A percentile compares a stretch with the other conserved stretches of the same genome.
These are phyloP conservation scores for Loris lydekkerianus DNA, from an alignment of 2,797 vertebrate species.

Conservation along the genomic window DNA sequence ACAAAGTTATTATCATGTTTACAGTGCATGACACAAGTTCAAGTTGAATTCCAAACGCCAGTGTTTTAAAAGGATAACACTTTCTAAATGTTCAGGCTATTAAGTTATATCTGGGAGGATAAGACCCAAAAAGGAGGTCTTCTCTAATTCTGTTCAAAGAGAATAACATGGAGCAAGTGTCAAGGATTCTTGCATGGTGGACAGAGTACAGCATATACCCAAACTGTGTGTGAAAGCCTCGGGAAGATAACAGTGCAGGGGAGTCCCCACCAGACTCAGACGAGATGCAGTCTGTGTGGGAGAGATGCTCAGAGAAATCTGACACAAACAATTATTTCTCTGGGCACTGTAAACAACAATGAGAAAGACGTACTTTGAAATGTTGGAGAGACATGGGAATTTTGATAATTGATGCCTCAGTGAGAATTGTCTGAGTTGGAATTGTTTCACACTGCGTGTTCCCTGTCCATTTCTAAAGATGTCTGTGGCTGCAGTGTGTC, in stretches of 20 bases:
- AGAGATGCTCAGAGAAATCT: not conserved
- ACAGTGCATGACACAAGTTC: not conserved
- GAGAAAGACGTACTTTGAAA: not conserved
- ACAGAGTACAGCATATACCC: not conserved
- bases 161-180: not conserved
- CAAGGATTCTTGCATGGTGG: not conserved
- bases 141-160: not conserved
- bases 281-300: not conserved
- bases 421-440: not conserved
- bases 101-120: not conserved
- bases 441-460: not conserved
- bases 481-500: not conserved
- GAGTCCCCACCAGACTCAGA: not conserved
- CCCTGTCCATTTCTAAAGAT: not conserved
- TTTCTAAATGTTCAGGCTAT: not conserved
- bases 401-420: not conserved
- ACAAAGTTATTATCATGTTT: not conserved
- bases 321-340: not conserved
- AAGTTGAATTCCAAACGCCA: not conserved
- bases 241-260: not conserved
- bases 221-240: not conserved
- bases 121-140: not conserved
- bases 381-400: not conserved
- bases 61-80: not conserved
- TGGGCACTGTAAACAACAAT: not conserved